Percentiles rank a stretch among this genome's conserved stretches.
Conservation (phyloP, 2,797 vertebrate genomes). For the Furcifer pardalis region DNA sequence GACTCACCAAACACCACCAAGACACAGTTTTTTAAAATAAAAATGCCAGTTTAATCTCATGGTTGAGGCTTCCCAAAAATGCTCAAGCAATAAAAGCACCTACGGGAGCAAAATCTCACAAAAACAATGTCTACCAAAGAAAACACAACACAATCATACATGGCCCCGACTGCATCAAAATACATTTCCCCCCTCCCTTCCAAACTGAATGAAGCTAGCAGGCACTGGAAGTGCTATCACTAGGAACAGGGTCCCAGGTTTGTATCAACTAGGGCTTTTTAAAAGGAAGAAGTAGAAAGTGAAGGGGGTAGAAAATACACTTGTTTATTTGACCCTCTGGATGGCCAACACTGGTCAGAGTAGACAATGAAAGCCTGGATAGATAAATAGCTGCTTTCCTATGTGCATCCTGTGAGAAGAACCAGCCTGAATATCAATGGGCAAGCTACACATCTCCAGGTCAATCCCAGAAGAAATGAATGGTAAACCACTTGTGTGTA, state of each 20-base stretch:
- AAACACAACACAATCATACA: conserved; percentile 32
- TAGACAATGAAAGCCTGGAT: no score
- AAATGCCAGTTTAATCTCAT: conserved; percentile 75
- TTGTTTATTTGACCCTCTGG: no score
- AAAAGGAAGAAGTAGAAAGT: background rate
- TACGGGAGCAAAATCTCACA: conserved; percentile 53
- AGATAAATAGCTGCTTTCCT: no score
- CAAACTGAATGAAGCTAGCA: conserved; percentile 12
- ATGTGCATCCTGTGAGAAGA: no score
- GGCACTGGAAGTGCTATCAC: background rate
- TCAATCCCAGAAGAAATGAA: no score
- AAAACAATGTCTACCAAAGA: conserved; percentile 52
- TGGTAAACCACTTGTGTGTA: no score
- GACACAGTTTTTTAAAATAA: conserved; percentile 66
- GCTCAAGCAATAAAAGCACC: conserved; percentile 44
- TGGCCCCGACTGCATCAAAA: conserved; percentile 34
- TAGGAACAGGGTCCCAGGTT: no score
- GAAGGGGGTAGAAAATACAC: no score
- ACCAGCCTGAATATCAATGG: no score
- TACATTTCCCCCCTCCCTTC: background rate
- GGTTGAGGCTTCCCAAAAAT: conserved; percentile 67
- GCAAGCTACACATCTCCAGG: no score
- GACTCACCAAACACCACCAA: conserved; percentile 62
- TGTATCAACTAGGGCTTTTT: background rate
- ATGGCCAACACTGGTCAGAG: no score